These are phyloP conservation scores for Anoncus sp. DNA, from an alignment of 2,888 invertebrate species.

Conservation along the genomic window DNA sequence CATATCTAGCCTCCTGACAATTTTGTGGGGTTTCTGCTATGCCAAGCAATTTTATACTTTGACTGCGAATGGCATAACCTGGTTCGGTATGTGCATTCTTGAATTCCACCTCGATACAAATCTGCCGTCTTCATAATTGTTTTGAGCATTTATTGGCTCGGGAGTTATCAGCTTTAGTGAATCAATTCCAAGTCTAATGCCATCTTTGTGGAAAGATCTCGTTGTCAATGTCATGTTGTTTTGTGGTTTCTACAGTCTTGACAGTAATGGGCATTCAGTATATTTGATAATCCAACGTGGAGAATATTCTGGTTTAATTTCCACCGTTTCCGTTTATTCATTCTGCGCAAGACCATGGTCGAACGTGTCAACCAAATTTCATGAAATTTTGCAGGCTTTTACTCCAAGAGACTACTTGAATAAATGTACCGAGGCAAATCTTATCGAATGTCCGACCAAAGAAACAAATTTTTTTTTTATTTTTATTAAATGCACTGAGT, in stretches of 20 bases:
- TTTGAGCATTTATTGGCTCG: conserved; percentile 69
- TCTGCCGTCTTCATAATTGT: conserved; percentile 33
- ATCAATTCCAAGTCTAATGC: conserved; percentile 80
- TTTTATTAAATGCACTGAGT: no score
- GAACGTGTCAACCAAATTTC: no score
- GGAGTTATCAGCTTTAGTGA: conserved; percentile 75
- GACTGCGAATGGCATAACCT: conserved; percentile 73
- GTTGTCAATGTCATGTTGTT: conserved; percentile 68
- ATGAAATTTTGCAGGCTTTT: no score
- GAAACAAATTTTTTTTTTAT: neutral
- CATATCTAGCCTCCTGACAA: conserved; percentile 86
- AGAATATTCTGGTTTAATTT: no score
- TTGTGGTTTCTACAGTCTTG: neutral
- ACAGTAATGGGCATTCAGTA: neutral
- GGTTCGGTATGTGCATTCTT: conserved; percentile 72
- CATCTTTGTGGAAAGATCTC: conserved; percentile 75
- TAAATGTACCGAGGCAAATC: no score
- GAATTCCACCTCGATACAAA: conserved; percentile 83
- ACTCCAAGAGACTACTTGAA: no score
- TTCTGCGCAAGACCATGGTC: no score
- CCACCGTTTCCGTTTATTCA: no score
- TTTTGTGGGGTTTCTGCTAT: conserved; percentile 87
- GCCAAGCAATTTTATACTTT: conserved; percentile 66
- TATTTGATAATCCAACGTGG: neutral
- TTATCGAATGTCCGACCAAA: neutral